Evolutionary conservation across 2,888 invertebrate species (phyloP), one percentile per base, ranked within the genome.

Genomic region (Opisthograptis luteolata): DNA sequence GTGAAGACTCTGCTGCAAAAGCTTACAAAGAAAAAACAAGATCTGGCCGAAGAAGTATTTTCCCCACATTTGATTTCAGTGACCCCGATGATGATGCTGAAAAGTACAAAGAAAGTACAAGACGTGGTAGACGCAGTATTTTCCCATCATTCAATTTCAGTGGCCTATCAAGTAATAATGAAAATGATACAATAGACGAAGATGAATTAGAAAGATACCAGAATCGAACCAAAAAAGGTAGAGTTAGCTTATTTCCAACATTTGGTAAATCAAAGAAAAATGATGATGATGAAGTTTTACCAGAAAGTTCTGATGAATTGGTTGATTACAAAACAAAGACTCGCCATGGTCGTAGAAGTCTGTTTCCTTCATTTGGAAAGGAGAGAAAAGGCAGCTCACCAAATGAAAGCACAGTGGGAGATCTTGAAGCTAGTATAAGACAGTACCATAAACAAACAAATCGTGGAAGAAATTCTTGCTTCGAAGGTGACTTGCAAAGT

Each of bases 291-390:
- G 80, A 82, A 24, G 68, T 80, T 15, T 70, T 89, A 66, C 88
- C 89, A 1, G 89, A 89, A 64, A 85, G 83, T 64, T 87, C 88
- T 10, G 89, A 88, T 42, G 90, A 90, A 65, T 69, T 89, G 15
- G 81, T 84, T 1, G 79, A 83, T 45, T 89, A 89, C 53, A 87
- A 87, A 63, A 85, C 82, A 49, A 88, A 88, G 64, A 87, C 88
- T 3, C 73, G 71, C 27, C 70, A 70, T 9, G 87, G 88, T 20
- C 80, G 89, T 3, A 68, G 70, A 14, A 90, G 90, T 61, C 59
- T 90, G 25, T 87, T 90, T 51, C 87, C 89, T 24, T 73, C 87
- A 25, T 89, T 89, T 71, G 88, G 87, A 1, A 84, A 84, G 64
- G 77, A 86, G 30, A 79, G 87, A 37, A 88, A 89, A 55, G 67